Conservation (phyloP, 92 coral and sea anemone species). For the Porites evermanni region DNA sequence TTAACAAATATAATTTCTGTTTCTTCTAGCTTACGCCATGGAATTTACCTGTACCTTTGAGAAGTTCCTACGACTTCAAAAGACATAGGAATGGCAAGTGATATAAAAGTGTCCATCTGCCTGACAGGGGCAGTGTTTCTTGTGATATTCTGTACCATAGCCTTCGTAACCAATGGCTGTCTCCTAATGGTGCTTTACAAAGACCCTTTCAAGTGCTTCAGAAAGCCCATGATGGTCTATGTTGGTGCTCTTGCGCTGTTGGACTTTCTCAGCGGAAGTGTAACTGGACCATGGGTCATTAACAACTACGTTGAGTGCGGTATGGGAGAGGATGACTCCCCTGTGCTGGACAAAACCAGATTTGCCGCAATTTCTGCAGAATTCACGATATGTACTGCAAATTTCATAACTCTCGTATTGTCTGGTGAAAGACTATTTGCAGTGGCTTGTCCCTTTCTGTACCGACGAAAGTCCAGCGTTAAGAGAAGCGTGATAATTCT, state of each 20-base stretch:
- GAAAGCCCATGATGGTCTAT: slow-evolving; percentile 1
- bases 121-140: background rate
- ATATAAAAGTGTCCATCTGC: background rate
- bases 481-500: background rate
- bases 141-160: background rate
- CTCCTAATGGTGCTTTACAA: slow-evolving; percentile 1
- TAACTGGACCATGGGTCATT: background rate
- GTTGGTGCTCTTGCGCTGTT: background rate
- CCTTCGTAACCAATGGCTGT: background rate
- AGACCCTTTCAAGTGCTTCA: background rate
- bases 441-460: background rate
- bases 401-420: background rate
- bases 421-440: background rate
- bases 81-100: background rate
- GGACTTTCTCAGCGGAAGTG: background rate
- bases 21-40: no score
- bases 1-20: no score
- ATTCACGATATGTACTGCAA: slow-evolving; percentile 11
- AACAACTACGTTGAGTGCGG: background rate
- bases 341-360: background rate
- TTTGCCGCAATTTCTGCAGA: background rate
- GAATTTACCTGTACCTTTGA: no score
- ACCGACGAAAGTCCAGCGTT: slow-evolving; percentile 2
- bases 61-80: no score
- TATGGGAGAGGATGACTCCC: background rate